Evolutionary conservation across 2,113 vertebrate species (phyloP), one percentile per base, ranked within the genome.

Genomic region (Corydoras sp.): DNA sequence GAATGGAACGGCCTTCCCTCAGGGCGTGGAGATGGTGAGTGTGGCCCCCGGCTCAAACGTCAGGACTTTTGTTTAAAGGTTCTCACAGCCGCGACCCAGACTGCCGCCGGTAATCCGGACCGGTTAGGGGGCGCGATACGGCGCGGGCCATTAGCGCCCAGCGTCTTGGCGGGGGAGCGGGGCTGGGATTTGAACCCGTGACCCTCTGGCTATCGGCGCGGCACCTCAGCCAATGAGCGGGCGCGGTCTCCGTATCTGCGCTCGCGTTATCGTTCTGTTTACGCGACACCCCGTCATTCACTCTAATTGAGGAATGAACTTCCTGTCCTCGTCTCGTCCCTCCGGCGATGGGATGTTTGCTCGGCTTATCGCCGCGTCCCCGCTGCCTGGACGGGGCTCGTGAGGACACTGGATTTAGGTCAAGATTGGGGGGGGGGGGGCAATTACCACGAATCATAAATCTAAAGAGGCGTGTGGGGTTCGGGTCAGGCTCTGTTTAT

Each of bases 21-120:
- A 98, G 79, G 97, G 97, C 78, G 93, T 99, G 87, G 96, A 99
- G 82, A 91, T 99, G 96, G 97, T 98, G 85, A 92, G 92, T 74
- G 35, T 24, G 18, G 18, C 18, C 18, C 18, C 18, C 18, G 18
- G 18, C 2, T 24, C 2, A 24, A 43, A 4, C 7, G 35, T 43
- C 35, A 43, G 7, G 35, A 43, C 35, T 43, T 43, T 43, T 43
- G 35, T 43, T 43, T 43, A 43, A 43, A 43, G 35, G 35, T 43
- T 43, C 35, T 43, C 35, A 43, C 4, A 43, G 35, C 35, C 35
- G 2, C 7, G 35, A 43, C 35, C 35, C 35, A 43, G 35, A 43
- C 35, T 43, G 35, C 7, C 35, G 35, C 35, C 35, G 35, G 7
- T 43, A 43, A 43, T 43, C 35, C 7, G 35, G 35, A 43, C 35